Evolutionary conservation across 2,113 vertebrate species (phyloP).

Genomic region (Microcebus jonahi): DNA sequence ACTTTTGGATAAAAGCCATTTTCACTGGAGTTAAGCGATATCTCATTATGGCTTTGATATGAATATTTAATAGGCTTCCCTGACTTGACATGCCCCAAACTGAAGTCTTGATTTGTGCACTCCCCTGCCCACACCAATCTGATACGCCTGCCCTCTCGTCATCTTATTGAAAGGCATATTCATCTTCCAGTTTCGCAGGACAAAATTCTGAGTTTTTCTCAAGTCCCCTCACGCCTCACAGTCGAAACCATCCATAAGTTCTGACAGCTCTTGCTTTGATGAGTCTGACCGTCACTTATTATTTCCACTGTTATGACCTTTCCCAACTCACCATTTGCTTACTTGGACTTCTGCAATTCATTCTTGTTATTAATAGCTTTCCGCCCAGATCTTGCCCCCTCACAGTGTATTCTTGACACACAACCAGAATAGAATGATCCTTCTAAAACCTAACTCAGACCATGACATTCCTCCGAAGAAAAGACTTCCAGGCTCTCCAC

Average conservation of each 20-base stretch:
- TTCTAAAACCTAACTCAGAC: neutral
- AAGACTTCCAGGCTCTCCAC: neutral
- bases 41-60: too few relatives aligned
- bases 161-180: neutral
- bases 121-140: fast-evolving
- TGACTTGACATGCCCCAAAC: neutral
- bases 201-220: neutral
- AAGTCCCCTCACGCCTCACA: neutral
- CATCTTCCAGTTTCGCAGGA: neutral
- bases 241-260: neutral
- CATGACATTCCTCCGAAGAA: neutral
- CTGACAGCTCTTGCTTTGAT: neutral
- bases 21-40: too few relatives aligned
- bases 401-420: neutral
- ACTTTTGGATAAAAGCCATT: too few relatives aligned
- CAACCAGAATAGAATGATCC: neutral
- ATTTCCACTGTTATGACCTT: neutral
- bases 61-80: neutral
- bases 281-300: neutral
- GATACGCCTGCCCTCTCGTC: neutral
- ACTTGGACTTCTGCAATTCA: neutral
- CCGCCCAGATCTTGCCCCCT: neutral
- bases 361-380: neutral
- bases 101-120: neutral
- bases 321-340: neutral